Evolutionary conservation across 1,140 invertebrate species (phyloP), one percentile per base, ranked within the genome.

Genomic region (Phthorimaea operculella): DNA sequence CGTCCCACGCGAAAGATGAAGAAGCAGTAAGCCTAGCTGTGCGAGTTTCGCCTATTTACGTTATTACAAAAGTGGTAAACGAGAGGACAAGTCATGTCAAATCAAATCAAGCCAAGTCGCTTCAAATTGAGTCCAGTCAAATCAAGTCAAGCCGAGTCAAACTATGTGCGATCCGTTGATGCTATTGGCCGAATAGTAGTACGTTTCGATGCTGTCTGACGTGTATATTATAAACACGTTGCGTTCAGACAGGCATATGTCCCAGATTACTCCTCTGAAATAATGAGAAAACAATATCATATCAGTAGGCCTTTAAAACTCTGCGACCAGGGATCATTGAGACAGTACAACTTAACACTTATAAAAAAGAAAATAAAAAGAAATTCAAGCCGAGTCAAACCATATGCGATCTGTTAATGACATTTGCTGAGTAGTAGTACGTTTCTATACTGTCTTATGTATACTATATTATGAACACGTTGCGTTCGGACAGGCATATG

Each of bases 151-250:
- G n/a, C n/a, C n/a, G n/a, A n/a, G 21, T 28, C 21, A 28, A 28
- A 28, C n/a, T n/a, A n/a, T n/a, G n/a, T n/a, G 84, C 52, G 86
- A 88, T 86, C 95, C 95, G 72, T 92, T 87, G 14, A 96, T 90
- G 53, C 93, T 93, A 66, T 94, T 91, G 54, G 91, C 89, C 4
- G 92, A 88, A 80, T 94, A 94, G 67, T 95, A 88, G 82, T 95
- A 98, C 6, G 95, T 95, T 58, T 89, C 88, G 14, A 97, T 90
- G 10, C 88, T 83, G 39, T 91, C 91, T 34, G 90, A 89, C 76
- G 96, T 94, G 83, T 90, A 96, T 14, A 92, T 87, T 8, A 94
- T 90, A 80, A 99, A 97, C 53, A 96, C 89, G 72, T 94, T 92
- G 62, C 92, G 90, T 69, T 98, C 96, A 2, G 89, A 86, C 14